These are phyloP conservation scores for Carassius auratus DNA, from an alignment of 2,113 vertebrate species.

Conservation along the genomic window DNA sequence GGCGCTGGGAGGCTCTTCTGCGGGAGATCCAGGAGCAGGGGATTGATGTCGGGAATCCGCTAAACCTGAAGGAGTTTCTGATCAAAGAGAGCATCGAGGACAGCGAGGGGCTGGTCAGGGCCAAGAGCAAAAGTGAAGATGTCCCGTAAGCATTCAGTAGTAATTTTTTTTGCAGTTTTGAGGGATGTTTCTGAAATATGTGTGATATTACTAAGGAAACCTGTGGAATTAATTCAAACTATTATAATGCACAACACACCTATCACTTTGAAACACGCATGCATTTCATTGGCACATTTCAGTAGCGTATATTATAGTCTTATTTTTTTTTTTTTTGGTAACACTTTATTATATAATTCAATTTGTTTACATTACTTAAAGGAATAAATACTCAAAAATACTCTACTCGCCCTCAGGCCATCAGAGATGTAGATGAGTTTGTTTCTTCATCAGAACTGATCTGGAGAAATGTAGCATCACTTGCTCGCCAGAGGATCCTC, in stretches of 20 bases:
- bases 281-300: not conserved
- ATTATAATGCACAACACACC: not conserved
- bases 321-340: not conserved
- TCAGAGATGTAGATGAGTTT: too few relatives aligned
- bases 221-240: constrained; percentile 21
- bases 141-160: not conserved
- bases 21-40: constrained; percentile 79
- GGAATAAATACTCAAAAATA: too few relatives aligned
- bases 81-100: constrained; percentile 83
- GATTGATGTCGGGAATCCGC: constrained; percentile 74
- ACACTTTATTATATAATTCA: not conserved
- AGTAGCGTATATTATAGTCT: constrained; percentile 21
- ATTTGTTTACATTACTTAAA: not conserved
- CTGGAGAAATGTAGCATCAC: too few relatives aligned
- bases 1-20: constrained; percentile 83
- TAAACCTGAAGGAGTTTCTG: constrained; percentile 85
- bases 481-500: too few relatives aligned
- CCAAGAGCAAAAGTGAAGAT: constrained; percentile 45
- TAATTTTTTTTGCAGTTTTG: not conserved
- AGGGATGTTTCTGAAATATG: not conserved
- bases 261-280: not conserved
- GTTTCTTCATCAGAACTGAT: too few relatives aligned
- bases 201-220: not conserved
- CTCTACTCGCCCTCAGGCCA: too few relatives aligned
- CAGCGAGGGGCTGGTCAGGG: constrained; percentile 52